Evolutionary conservation across 2,797 vertebrate genomes (phyloP), one percentile per base, ranked within the genome.

Genomic region (Anabacerthia variegaticeps): DNA sequence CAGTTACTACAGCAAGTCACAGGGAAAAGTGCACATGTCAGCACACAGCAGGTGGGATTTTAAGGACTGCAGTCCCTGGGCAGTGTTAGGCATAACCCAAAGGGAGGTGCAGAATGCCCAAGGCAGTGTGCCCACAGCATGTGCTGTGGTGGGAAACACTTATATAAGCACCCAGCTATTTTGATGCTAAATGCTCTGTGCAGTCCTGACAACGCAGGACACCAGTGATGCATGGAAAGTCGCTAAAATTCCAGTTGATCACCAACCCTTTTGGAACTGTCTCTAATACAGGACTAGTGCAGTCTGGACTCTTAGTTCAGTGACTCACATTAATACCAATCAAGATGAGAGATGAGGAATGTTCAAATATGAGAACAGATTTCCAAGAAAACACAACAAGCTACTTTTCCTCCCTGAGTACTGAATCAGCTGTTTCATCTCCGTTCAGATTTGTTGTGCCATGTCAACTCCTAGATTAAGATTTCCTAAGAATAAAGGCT

Each of bases 21-120:
- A 46, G 55, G 56, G 20, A 48, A 72, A 65, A 0, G 1, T 24
- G 23, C 41, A 9, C 1, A 0, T 6, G 37, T 9, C 61, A 73
- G 23, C 26, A 65, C 41, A 19, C 7, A 74, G 56, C n/a, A 37
- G 46, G 21, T 46, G 34, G 22, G 27, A 56, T 36, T 41, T 73
- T 13, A 58, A 54, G 27, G 30, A 41, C 30, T 41, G 72, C 65
- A 56, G 0, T 43, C 88, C 65, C 85, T 61, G 49, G 10, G 26
- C 8, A 71, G 41, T 2, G 37, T 32, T 7, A 69, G 43, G 26
- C 17, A 48, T 4, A 77, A 72, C 13, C 69, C 15, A 58, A 36
- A 16, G 8, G 20, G 51, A 83, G 32, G 75, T 7, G 30, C 41
- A 56, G 71, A 75, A 61, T n/a, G 59, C 26, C 34, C 39, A 52